Evolutionary conservation across 1,140 invertebrate genomes (phyloP), one percentile per base, ranked within the genome.

Genomic region (Acromyrmex echinatior): DNA sequence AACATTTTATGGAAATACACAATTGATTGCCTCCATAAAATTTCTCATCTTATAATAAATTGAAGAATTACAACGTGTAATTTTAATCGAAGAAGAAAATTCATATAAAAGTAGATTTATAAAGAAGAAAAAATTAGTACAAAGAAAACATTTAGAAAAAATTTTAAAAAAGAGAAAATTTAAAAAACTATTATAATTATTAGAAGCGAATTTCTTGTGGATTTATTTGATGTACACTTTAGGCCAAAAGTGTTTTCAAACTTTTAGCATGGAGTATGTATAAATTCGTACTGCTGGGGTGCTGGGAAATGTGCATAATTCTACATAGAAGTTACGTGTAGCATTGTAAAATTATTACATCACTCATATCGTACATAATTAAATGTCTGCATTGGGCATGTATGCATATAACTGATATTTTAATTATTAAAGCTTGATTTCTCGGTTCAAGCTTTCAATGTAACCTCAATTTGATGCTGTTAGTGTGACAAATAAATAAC

Each of bases 391-490:
- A 53, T 66, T 28, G 31, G 21, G 4, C 21, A 45, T 16, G 10
- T 70, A n/a, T 45, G 65, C 6, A 14, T 70, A 56, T 35, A 80
- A 80, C 31, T 81, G 16, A 70, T 56, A 10, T 81, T 81, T 71
- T 56, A 70, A 81, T 81, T 81, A 81, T 65, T 9, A 70, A 56
- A 56, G 49, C n/a, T 81, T 51, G 31, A 81, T 71, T 4, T 70
- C 78, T 66, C 28, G 16, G 14, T 39, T n/a, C 28, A 21, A 80
- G 45, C 62, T 28, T 81, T 71, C 56, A 45, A 45, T 71, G 5
- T n/a, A 53, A 58, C 18, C 56, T 71, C 14, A 31, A 81, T 12
- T 80, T 12, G 9, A 80, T 56, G 35, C 14, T 18, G 51, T 51
- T 66, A 79, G 31, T 14, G 10, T 9, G 21, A 71, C 21, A 71